phyloP scores from a whole-genome alignment of 2,888 invertebrate species.

The Acronicta alni region DNA sequence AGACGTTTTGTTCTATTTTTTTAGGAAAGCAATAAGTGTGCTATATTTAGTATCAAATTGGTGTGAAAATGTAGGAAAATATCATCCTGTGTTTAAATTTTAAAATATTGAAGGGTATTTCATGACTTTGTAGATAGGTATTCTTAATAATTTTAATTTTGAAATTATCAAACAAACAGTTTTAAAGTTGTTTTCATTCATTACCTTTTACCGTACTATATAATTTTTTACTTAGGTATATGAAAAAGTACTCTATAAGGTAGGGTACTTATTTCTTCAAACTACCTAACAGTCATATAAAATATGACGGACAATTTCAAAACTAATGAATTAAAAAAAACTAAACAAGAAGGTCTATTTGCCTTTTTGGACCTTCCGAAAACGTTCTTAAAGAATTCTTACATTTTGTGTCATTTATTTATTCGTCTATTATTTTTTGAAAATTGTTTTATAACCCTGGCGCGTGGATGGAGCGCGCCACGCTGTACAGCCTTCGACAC shows the following conservation, averaged over 20 bases:
- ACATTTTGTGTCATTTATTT: slow-evolving; percentile 72
- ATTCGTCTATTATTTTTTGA: slow-evolving; percentile 69
- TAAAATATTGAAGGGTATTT: too few species aligned
- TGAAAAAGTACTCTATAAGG: neutral
- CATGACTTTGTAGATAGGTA: too few species aligned
- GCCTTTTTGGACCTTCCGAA: slow-evolving; percentile 73
- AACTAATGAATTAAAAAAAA: slow-evolving; percentile 56
- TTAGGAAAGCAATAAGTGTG: slow-evolving; percentile 26
- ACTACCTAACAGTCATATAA: slow-evolving; percentile 22
- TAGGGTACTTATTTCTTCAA: slow-evolving; percentile 1
- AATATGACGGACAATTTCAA: slow-evolving; percentile 22
- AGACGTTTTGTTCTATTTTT: slow-evolving; percentile 17
- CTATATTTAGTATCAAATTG: slow-evolving; percentile 12
- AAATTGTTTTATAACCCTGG: slow-evolving; percentile 78
- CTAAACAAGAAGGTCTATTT: slow-evolving; percentile 62
- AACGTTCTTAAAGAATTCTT: slow-evolving; percentile 77
- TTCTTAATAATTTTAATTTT: too few species aligned
- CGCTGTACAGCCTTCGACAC: slow-evolving; percentile 26
- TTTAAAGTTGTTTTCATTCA: too few species aligned
- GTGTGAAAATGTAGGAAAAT: slow-evolving; percentile 2
- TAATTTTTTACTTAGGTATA: neutral
- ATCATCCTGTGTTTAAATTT: too few species aligned
- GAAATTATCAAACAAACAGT: too few species aligned
- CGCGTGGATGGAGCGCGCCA: slow-evolving; percentile 82
- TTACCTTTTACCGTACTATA: too few species aligned